Conservation (phyloP, 2,797 vertebrate genomes). For the Rhynchotus rufescens region DNA sequence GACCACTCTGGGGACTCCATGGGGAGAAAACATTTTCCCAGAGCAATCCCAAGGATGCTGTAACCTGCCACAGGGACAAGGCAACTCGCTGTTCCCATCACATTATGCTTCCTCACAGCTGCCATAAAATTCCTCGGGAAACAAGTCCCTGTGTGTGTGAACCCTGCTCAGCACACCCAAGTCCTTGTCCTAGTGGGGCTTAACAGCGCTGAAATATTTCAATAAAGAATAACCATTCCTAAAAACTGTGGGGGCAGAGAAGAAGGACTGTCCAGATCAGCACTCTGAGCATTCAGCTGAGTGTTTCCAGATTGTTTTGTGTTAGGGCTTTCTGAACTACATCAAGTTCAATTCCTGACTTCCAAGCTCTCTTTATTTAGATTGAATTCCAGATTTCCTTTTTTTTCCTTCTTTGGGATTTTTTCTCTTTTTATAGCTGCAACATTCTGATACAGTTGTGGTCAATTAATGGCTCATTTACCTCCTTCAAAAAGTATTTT, state of each 20-base stretch:
- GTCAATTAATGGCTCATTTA: background rate
- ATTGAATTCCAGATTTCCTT: background rate
- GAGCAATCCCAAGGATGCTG: background rate
- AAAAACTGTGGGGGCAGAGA: background rate
- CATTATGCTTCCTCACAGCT: background rate
- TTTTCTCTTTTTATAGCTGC: background rate
- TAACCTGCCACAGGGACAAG: accelerated
- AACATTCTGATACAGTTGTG: background rate
- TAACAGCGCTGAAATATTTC: background rate
- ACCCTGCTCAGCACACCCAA: background rate
- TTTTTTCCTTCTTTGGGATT: background rate
- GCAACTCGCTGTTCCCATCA: background rate
- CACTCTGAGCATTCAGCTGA: background rate
- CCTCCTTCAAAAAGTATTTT: conserved; percentile 15
- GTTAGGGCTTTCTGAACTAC: background rate
- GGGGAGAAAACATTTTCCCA: background rate
- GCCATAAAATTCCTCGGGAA: background rate
- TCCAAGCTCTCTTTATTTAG: conserved; percentile 2
- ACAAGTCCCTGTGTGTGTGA: accelerated
- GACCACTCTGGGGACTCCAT: background rate
- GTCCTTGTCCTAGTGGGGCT: background rate
- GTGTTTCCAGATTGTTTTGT: conserved; percentile 36
- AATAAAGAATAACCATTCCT: background rate
- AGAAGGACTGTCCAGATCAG: conserved; percentile 20
- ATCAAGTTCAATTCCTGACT: background rate